Percentiles rank a stretch among this genome's conserved stretches.
Conservation (phyloP, 2,888 invertebrate species). For the Andrena dorsata region DNA sequence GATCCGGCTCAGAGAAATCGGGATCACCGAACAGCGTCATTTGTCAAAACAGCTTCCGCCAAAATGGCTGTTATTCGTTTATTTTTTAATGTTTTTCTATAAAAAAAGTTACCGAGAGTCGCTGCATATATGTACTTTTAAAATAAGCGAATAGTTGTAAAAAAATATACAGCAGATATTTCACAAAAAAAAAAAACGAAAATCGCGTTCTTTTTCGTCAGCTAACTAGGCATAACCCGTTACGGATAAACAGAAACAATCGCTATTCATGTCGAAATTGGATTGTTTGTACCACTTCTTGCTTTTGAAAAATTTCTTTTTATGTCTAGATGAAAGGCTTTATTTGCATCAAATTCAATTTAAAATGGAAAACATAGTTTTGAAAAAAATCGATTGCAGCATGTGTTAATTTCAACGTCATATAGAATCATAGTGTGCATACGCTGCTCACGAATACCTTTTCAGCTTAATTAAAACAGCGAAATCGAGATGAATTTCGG, state of each 20-base stretch:
- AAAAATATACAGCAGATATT: too few species aligned
- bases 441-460: background rate
- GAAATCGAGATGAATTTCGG: constrained; percentile 10
- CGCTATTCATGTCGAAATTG: background rate
- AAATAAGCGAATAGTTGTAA: too few species aligned
- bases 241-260: constrained; percentile 23
- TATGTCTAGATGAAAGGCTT: background rate
- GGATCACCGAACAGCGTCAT: too few species aligned
- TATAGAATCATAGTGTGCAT: background rate
- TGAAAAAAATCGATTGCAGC: background rate
- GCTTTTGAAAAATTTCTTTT: background rate
- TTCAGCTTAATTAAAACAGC: constrained; percentile 18
- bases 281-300: background rate
- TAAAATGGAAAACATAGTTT: background rate
- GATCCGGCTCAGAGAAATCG: too few species aligned
- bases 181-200: too few species aligned
- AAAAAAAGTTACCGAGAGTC: too few species aligned
- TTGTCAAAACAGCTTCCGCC: too few species aligned
- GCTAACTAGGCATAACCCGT: too few species aligned
- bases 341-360: background rate
- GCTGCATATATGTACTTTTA: too few species aligned
- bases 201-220: too few species aligned
- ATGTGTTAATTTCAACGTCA: background rate
- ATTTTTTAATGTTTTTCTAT: too few species aligned
- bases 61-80: too few species aligned